Evolutionary conservation across 2,113 vertebrate genomes (phyloP), one percentile per base, ranked within the genome.

Genomic region (Elachura formosa): DNA sequence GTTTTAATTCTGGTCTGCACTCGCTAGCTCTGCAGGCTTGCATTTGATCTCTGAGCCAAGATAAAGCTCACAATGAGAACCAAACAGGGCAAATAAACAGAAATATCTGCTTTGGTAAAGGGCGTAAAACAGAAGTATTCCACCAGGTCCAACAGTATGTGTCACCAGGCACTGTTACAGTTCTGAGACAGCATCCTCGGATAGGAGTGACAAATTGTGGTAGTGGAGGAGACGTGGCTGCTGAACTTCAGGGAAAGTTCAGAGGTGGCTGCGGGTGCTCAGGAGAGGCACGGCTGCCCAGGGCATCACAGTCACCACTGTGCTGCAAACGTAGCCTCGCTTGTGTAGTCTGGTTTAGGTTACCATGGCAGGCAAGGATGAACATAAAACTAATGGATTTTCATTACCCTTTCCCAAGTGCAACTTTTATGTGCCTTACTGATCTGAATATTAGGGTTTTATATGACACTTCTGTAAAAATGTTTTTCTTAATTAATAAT

Each of bases 1-100:
- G 94, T 91, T 96, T 80, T 93, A 96, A 97, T 97, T 97, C 95
- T 76, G 45, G 28, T 89, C 84, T 94, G 84, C 29, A 10, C 66
- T 91, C 68, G 3, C 66, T 43, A 61, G 87, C 71, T 94, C 87
- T 76, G 54, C 81, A 84, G 84, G 58, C 84, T 94, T 58, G 84
- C 71, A 94, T 94, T 97, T 97, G 95, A 95, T 94, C 93, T 95
- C 87, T 76, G 71, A 95, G 89, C 91, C 91, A 91, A 94, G 91
- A 89, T 83, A 93, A 95, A 96, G 82, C 67, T 78, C 84, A 58
- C 84, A 95, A 95, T 73, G 78, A 95, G 94, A 96, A 89, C 78
- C 78, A 79, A 96, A 76, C 49, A 89, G 69, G 55, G 59, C 89
- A 95, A 95, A 93, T 82, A 96, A 95, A 93, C 89, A 95, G 77